Evolutionary conservation across 2,797 vertebrate species (phyloP).

Genomic region (Sebastes paucispinis): DNA sequence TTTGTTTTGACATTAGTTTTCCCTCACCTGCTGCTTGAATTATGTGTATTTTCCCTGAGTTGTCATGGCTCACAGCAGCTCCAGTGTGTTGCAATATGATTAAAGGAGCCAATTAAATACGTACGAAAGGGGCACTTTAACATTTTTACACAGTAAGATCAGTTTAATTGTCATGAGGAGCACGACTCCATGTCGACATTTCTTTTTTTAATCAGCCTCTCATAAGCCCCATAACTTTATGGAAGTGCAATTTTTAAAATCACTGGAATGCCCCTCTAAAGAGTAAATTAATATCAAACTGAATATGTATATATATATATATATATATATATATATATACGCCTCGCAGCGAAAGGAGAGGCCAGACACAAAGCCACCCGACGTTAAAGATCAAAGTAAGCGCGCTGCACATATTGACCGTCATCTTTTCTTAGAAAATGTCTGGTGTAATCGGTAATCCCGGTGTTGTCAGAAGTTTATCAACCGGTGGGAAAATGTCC

Average conservation of each 20-base stretch:
- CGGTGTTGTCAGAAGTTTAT: no score
- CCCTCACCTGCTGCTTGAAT: not conserved
- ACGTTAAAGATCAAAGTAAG: no score
- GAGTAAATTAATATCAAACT: not conserved
- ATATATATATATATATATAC: no score
- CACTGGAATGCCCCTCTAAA: not conserved
- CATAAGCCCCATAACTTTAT: not conserved
- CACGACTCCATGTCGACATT: not conserved
- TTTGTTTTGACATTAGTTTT: not conserved
- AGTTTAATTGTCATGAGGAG: not conserved
- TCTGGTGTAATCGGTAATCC: no score
- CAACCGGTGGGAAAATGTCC: no score
- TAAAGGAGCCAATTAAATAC: not conserved
- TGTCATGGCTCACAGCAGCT: not conserved
- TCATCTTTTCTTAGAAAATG: no score
- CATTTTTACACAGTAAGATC: not conserved
- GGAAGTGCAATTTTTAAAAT: not conserved
- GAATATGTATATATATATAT: no score
- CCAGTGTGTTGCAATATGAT: not conserved
- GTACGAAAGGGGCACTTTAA: not conserved
- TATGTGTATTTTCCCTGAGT: not conserved
- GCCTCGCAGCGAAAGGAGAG: no score
- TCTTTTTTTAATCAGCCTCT: not conserved
- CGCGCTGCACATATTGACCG: no score
- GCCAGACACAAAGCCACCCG: no score